Conservation (phyloP, 2,888 invertebrate species). For the Rhagophthalmus giganteus region DNA sequence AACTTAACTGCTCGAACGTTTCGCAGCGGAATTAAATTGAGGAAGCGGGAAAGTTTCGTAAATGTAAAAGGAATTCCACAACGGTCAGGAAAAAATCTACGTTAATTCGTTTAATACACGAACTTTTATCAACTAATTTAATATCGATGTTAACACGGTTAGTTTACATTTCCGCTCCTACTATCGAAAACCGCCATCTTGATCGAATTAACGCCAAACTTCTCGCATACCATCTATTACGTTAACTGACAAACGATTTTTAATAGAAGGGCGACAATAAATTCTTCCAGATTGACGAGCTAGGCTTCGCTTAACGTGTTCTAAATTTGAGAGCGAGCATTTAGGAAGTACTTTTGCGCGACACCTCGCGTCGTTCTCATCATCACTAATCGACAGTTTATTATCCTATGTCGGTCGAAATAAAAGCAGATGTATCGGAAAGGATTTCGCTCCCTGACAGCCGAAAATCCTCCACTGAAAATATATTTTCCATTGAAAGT, state of each 20-base stretch:
- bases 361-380: conserved; percentile 2
- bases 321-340: conserved; percentile 11
- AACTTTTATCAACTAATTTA: conserved; percentile 14
- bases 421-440: conserved; percentile 10
- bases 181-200: conserved; percentile 13
- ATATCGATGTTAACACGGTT: conserved; percentile 13
- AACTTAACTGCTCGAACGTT: too few species aligned
- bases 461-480: conserved; percentile 18
- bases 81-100: neutral
- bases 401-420: conserved; percentile 9
- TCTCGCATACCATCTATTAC: conserved; percentile 18
- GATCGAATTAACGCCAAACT: conserved; percentile 16
- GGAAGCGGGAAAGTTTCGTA: too few species aligned
- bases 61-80: conserved; percentile 1
- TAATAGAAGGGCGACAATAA: conserved; percentile 19
- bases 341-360: conserved; percentile 13
- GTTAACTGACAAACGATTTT: conserved; percentile 20
- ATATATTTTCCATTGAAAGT: conserved; percentile 12
- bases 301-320: conserved; percentile 15
- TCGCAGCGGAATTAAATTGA: too few species aligned
- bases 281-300: conserved; percentile 18
- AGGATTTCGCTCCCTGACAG: conserved; percentile 13
- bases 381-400: conserved; percentile 16
- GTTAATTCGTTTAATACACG: conserved; percentile 8
- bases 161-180: conserved; percentile 5